Percentiles rank a stretch among this genome's conserved stretches.
Conservation (phyloP, 2,888 invertebrate genomes). For the Caenorhabditis afra region DNA sequence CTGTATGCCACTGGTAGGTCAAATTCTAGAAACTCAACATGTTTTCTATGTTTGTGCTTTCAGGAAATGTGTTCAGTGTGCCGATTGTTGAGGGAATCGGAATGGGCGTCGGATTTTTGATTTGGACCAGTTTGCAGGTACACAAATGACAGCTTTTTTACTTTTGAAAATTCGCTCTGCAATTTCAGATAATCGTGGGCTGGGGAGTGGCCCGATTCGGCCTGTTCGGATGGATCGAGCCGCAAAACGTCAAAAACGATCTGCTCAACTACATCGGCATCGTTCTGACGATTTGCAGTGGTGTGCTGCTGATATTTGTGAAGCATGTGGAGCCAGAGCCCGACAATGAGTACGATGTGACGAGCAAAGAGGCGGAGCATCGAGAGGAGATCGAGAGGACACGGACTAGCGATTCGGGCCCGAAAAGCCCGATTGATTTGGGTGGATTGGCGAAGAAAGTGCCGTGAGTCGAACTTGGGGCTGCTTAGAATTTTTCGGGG, state of each 20-base stretch:
- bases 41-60: no score
- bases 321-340: slow-evolving; percentile 55
- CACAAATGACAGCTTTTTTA: background rate
- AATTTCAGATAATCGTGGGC: slow-evolving; percentile 74
- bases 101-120: slow-evolving; percentile 76
- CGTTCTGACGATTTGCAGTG: slow-evolving; percentile 70
- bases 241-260: slow-evolving; percentile 70
- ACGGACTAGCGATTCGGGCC: slow-evolving; percentile 9
- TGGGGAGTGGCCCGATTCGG: slow-evolving; percentile 79
- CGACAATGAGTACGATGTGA: slow-evolving; percentile 35
- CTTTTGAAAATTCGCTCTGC: background rate
- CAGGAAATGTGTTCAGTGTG: slow-evolving; percentile 77
- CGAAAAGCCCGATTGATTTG: slow-evolving; percentile 9
- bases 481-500: no score
- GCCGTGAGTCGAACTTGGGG: slow-evolving; percentile 30
- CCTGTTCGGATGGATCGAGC: slow-evolving; percentile 69
- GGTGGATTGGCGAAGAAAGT: slow-evolving; percentile 39
- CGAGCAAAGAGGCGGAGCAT: slow-evolving; percentile 34
- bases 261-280: slow-evolving; percentile 75
- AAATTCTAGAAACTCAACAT: slow-evolving; percentile 1
- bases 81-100: slow-evolving; percentile 76
- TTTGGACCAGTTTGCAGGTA: slow-evolving; percentile 77
- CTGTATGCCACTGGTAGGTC: slow-evolving; percentile 75
- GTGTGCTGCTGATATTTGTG: slow-evolving; percentile 70
- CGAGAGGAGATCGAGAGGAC: slow-evolving; percentile 14